These are phyloP conservation scores for Talpa occidentalis DNA, from an alignment of 2,113 vertebrate species.

Conservation along the genomic window DNA sequence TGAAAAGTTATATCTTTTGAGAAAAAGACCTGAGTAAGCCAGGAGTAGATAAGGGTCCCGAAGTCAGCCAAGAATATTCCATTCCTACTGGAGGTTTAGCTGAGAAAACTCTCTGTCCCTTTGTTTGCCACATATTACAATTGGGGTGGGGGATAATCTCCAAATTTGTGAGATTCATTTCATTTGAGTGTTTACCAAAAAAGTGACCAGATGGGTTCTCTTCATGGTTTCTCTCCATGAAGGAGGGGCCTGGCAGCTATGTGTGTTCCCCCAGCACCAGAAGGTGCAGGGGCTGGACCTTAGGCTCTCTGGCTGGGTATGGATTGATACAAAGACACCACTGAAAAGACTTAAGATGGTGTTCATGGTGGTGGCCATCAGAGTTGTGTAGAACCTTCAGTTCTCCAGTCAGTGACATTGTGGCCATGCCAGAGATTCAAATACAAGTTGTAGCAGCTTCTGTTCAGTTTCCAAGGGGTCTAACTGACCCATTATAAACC, in stretches of 20 bases:
- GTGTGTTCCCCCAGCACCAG: neutral
- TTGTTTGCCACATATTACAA: neutral
- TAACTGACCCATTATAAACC: neutral
- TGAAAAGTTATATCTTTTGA: neutral
- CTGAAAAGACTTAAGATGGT: neutral
- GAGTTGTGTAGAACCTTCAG: fast-evolving
- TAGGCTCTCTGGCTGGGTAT: neutral
- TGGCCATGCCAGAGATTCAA: neutral
- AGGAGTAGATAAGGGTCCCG: neutral
- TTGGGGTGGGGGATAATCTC: neutral
- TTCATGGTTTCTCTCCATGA: neutral
- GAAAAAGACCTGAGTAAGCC: neutral
- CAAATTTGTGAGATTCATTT: neutral
- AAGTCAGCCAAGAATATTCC: neutral
- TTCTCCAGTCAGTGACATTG: neutral
- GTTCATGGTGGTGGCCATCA: neutral
- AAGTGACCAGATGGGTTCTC: neutral
- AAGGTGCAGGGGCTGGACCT: neutral
- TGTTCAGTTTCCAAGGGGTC: neutral
- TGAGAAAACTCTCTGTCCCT: neutral
- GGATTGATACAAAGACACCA: neutral
- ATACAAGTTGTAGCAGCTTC: neutral
- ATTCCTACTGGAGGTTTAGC: neutral
- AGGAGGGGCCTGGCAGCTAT: neutral
- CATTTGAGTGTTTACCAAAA: neutral